Evolutionary conservation across 2,888 invertebrate species (phyloP).

Genomic region (Myathropa florea): DNA sequence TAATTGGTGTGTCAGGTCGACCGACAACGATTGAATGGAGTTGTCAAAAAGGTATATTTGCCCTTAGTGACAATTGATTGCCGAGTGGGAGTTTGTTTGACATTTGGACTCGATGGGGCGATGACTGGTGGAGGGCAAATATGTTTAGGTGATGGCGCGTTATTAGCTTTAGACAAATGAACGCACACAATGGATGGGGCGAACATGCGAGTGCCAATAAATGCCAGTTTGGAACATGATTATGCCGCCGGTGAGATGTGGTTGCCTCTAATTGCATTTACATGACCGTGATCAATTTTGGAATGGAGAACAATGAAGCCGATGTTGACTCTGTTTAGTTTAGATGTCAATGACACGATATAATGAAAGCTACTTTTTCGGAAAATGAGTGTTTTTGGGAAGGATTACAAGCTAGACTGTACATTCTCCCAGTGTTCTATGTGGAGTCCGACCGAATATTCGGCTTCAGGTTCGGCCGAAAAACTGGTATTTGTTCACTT

Average conservation of each 20-base stretch:
- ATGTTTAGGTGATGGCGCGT: neutral
- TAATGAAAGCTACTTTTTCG: no score
- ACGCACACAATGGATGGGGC: neutral
- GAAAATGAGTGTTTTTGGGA: neutral
- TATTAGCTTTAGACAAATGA: neutral
- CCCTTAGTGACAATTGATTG: neutral
- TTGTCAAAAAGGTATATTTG: neutral
- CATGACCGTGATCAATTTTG: neutral
- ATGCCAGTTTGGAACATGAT: neutral
- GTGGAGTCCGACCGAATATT: no score
- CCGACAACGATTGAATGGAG: neutral
- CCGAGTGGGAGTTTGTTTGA: neutral
- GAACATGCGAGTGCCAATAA: neutral
- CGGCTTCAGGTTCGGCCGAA: no score
- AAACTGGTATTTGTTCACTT: no score
- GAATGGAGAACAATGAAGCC: no score
- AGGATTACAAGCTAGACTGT: neutral
- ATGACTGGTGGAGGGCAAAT: neutral
- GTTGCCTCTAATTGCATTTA: neutral
- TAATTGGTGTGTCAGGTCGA: conserved; percentile 1
- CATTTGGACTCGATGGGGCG: neutral
- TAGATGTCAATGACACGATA: no score
- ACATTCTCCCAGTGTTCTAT: no score
- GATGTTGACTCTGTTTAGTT: no score
- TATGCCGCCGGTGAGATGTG: neutral